These are phyloP conservation scores for Rhorus exstirpatorius DNA, from an alignment of 2,888 invertebrate species.

Conservation along the genomic window DNA sequence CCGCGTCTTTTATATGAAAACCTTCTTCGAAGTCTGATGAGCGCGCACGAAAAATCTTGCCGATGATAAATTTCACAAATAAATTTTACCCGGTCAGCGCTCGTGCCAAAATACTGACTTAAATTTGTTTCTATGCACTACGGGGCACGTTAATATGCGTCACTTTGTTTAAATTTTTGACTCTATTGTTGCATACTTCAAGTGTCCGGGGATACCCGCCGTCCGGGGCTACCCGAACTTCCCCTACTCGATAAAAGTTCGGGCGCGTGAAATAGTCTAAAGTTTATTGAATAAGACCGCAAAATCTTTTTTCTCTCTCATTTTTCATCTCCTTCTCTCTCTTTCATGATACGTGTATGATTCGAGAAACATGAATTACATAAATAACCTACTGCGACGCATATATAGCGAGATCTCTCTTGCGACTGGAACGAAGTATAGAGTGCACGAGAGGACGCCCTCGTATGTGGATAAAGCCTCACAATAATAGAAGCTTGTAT, in stretches of 20 bases:
- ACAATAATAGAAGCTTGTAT: conserved; percentile 52
- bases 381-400: conserved; percentile 68
- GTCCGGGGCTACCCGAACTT: too few relatives aligned
- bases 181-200: too few relatives aligned
- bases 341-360: conserved; percentile 29
- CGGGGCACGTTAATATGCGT: too few relatives aligned
- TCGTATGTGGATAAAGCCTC: conserved; percentile 18
- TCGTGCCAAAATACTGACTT: too few relatives aligned
- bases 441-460: background rate
- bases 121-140: too few relatives aligned
- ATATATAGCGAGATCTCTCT: background rate
- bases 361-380: conserved; percentile 71
- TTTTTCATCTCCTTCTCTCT: background rate
- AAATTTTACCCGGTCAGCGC: too few relatives aligned
- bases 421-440: background rate
- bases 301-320: background rate
- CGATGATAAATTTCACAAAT: too few relatives aligned
- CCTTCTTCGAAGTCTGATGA: too few relatives aligned
- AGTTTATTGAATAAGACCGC: conserved; percentile 2
- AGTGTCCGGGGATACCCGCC: too few relatives aligned
- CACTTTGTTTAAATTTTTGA: too few relatives aligned
- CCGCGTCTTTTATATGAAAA: too few relatives aligned
- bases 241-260: conserved; percentile 2
- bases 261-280: background rate
- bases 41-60: too few relatives aligned